Evolutionary conservation across 1,140 invertebrate species (phyloP).

Genomic region (Ptiloglossa arizonensis): DNA sequence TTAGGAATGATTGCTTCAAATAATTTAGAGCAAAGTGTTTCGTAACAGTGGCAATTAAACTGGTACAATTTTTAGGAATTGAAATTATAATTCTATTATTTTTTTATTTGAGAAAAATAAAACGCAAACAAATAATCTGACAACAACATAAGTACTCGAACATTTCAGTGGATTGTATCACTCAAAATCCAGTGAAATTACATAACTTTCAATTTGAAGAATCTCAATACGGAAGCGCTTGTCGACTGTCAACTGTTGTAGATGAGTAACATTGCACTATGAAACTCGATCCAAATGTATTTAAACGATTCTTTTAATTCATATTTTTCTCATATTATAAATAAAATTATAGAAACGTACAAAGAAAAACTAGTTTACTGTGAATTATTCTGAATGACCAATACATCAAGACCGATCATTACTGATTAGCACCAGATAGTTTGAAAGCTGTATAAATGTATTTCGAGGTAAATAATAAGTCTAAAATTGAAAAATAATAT

Average conservation of each 20-base stretch:
- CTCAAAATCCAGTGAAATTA: too few species aligned
- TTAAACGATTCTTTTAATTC: neutral
- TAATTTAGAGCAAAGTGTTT: too few species aligned
- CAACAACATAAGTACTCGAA: too few species aligned
- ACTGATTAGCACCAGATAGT: neutral
- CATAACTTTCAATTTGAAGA: neutral
- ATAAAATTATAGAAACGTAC: neutral
- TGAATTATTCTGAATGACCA: neutral
- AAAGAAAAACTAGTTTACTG: neutral
- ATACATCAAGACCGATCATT: too few species aligned
- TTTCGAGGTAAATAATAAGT: neutral
- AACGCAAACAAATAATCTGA: too few species aligned
- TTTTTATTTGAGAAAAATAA: too few species aligned
- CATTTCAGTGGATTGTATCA: too few species aligned
- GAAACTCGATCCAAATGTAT: neutral
- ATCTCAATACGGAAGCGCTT: neutral
- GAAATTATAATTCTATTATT: too few species aligned
- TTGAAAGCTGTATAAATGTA: neutral
- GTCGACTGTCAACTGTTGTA: slow-evolving; percentile 1
- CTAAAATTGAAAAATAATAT: too few species aligned
- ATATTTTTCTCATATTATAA: neutral
- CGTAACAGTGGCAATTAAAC: too few species aligned
- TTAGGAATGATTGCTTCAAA: too few species aligned
- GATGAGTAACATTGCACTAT: neutral
- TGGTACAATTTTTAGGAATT: too few species aligned